Evolutionary conservation across 2,888 invertebrate species (phyloP), one percentile per base, ranked within the genome.

Genomic region (Emmelina monodactyla): DNA sequence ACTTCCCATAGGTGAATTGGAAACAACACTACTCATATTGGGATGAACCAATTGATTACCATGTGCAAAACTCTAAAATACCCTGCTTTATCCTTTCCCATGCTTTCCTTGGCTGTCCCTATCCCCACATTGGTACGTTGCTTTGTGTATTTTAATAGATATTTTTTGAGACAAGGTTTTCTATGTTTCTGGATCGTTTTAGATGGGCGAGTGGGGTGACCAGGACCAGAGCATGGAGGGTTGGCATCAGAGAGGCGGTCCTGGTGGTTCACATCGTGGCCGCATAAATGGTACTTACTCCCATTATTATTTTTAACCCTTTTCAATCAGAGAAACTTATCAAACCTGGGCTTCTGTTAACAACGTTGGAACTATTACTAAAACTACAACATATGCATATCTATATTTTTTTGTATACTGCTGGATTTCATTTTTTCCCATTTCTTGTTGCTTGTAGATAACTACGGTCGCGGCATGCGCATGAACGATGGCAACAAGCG

Each of bases 151-250:
- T 28, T 9, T 10, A 32, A 32, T 33, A 41, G 32, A 35, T 22
- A 32, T 32, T 33, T 13, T 15, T 35, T 38, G 25, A 32, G 16
- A 35, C 33, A 32, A 28, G 30, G 19, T 34, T 36, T 13, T 15
- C 22, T 7, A 29, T 14, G 13, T 25, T 42, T 30, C 37, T 40
- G 44, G 39, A 35, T 34, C 14, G 28, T 58, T 58, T 40, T 50
- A 81, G 81, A 78, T 78, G 66, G 63, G 59, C 55, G 81, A 81
- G 51, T 81, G 81, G 81, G 70, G 62, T 65, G 80, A 80, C 43
- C 79, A 81, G 53, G 80, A 79, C 29, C 58, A 63, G 14, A n/a
- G n/a, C 22, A 61, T 73, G 43, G 80, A 81, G 43, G 61, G 68
- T 37, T 81, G 80, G 80, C 80, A 75, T 51, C 76, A 75, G 43